Evolutionary conservation across 30 jellyfish, hydroid and myxozoan species (phyloP).

Genomic region (Chironex yamaguchii): DNA sequence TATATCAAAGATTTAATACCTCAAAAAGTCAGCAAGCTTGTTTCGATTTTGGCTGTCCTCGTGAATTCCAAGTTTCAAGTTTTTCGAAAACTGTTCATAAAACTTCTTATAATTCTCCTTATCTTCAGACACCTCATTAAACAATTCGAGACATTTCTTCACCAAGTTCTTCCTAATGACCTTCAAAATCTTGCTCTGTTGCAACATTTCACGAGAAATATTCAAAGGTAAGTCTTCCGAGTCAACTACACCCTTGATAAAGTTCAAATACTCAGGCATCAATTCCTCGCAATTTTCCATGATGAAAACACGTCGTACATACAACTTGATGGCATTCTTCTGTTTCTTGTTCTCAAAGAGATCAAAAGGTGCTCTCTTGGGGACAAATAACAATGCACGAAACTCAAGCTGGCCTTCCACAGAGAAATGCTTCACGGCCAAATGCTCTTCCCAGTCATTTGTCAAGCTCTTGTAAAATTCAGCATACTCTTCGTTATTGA

Average conservation of each 20-base stretch:
- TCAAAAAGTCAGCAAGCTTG: constrained; percentile 87
- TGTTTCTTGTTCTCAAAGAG: constrained; percentile 91
- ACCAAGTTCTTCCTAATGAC: constrained; percentile 92
- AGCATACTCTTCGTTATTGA: constrained; percentile 96
- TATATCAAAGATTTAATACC: too few relatives aligned
- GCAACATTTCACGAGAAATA: constrained; percentile 92
- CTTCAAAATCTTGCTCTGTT: constrained; percentile 88
- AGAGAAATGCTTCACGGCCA: constrained; percentile 94
- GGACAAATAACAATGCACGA: constrained; percentile 92
- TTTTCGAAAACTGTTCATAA: constrained; percentile 90
- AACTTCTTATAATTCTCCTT: constrained; percentile 88
- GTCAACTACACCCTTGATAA: constrained; percentile 96
- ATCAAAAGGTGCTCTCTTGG: constrained; percentile 98
- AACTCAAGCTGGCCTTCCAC: constrained; percentile 98
- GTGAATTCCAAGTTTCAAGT: constrained; percentile 91
- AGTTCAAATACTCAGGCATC: constrained; percentile 92
- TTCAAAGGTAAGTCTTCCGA: constrained; percentile 95
- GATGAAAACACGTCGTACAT: constrained; percentile 94
- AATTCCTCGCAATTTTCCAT: constrained; percentile 97
- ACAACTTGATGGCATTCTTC: constrained; percentile 82
- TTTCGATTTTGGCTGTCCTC: constrained; percentile 85
- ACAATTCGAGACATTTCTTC: constrained; percentile 84
- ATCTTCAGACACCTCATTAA: constrained; percentile 91
- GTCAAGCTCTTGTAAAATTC: constrained; percentile 96
- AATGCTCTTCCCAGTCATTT: constrained; percentile 96